A percentile compares a stretch with the other conserved stretches of the same genome.
Evolutionary conservation across 2,888 invertebrate genomes (phyloP).

Genomic region (Erebia epiphron): DNA sequence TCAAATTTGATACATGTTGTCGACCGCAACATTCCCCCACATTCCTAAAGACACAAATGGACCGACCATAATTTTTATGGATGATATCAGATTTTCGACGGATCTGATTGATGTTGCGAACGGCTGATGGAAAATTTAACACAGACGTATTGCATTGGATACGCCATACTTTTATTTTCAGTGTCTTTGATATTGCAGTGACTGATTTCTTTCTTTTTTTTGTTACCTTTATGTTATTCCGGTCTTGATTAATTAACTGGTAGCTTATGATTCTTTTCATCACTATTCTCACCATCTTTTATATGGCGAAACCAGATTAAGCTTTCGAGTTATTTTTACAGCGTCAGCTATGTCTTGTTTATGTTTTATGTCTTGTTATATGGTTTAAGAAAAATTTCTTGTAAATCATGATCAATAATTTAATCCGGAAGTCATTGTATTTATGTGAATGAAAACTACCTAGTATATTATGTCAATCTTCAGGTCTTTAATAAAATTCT

Average conservation of each 20-base stretch:
- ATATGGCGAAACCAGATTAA: background rate
- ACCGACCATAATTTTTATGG: conserved; percentile 63
- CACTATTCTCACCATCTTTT: background rate
- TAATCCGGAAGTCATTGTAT: too few species aligned
- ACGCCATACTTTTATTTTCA: conserved; percentile 25
- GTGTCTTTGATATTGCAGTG: conserved; percentile 24
- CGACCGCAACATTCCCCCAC: conserved; percentile 55
- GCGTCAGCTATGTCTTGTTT: background rate
- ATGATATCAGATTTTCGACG: conserved; percentile 54
- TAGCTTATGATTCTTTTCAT: conserved; percentile 5
- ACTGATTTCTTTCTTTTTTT: conserved; percentile 4
- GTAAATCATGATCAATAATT: too few species aligned
- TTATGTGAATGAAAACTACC: too few species aligned
- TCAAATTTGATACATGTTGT: conserved; percentile 66
- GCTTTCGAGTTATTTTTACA: background rate
- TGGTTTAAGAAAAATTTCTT: too few species aligned
- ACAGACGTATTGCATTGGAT: conserved; percentile 29
- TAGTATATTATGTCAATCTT: too few species aligned
- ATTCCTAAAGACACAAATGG: conserved; percentile 54
- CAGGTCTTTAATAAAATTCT: too few species aligned
- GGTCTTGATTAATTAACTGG: conserved; percentile 23
- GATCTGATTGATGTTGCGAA: conserved; percentile 47
- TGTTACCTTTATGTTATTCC: conserved; percentile 10
- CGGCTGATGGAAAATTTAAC: conserved; percentile 35
- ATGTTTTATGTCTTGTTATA: too few species aligned